Conservation (phyloP, 2,888 invertebrate species). For the Andrena bicolor region DNA sequence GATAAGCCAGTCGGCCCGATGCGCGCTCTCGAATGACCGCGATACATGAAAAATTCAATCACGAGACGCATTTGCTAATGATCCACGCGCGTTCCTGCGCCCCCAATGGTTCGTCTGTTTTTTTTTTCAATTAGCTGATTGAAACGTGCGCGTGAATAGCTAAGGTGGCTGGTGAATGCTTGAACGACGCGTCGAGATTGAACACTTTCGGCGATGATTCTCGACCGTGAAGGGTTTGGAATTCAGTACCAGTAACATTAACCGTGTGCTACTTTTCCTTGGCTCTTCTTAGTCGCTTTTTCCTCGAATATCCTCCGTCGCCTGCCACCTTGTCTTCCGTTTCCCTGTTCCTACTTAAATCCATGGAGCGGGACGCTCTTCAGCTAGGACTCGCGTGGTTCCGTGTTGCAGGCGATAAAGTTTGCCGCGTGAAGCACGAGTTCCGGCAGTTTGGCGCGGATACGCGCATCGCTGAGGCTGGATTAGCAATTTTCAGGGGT, state of each 20-base stretch:
- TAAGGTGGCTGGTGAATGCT: slow-evolving; percentile 3
- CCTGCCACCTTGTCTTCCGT: too few relatives aligned
- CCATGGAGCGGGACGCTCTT: background rate
- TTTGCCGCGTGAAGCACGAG: background rate
- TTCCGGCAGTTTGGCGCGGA: slow-evolving; percentile 18
- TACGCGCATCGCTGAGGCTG: slow-evolving; percentile 11
- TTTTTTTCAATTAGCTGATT: slow-evolving; percentile 69
- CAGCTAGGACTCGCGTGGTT: background rate
- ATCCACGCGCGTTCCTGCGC: slow-evolving; percentile 42
- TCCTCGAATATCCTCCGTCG: too few relatives aligned
- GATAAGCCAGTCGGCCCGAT: slow-evolving; percentile 36
- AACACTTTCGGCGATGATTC: background rate
- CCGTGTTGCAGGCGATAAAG: background rate
- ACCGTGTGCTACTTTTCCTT: too few relatives aligned
- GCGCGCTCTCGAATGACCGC: slow-evolving; percentile 49
- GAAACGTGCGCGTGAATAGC: slow-evolving; percentile 39
- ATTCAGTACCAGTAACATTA: too few relatives aligned
- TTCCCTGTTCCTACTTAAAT: background rate
- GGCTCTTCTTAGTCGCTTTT: too few relatives aligned
- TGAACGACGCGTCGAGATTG: background rate
- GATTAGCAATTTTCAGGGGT: slow-evolving; percentile 52
- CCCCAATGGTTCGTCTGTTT: slow-evolving; percentile 49
- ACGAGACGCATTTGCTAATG: slow-evolving; percentile 72
- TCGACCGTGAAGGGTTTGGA: too few relatives aligned
- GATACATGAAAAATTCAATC: slow-evolving; percentile 72